Evolutionary conservation across 2,797 vertebrate genomes (phyloP).

Genomic region (Onychomys leucogaster): DNA sequence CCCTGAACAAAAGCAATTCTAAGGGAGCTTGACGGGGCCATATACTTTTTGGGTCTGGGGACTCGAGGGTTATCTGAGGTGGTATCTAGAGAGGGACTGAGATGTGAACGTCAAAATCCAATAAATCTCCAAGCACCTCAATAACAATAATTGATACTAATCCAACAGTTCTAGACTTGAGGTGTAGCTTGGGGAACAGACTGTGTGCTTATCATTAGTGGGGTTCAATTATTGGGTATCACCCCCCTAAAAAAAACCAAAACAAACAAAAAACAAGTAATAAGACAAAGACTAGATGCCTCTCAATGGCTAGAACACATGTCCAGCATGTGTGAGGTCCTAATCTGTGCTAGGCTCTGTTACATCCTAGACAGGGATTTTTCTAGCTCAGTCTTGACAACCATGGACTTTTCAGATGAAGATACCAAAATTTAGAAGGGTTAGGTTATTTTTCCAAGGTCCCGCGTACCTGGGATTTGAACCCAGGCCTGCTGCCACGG

Average conservation of each 20-base stretch:
- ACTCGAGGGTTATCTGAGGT: not conserved
- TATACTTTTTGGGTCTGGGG: not conserved
- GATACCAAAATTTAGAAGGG: not conserved
- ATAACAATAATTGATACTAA: not conserved
- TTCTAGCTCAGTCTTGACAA: not conserved
- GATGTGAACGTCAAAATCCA: not conserved
- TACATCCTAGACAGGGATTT: not conserved
- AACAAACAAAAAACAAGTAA: not conserved
- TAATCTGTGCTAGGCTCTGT: not conserved
- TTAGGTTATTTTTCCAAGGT: not conserved
- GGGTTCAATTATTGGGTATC: not conserved
- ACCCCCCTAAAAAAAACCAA: not conserved
- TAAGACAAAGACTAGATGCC: not conserved
- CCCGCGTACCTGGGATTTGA: constrained; percentile 19
- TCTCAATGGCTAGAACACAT: not conserved
- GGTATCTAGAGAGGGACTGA: not conserved
- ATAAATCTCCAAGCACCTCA: not conserved
- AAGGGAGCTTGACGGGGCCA: not conserved
- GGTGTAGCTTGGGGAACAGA: not conserved
- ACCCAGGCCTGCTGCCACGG: not conserved
- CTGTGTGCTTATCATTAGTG: not conserved
- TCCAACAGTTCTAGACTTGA: not conserved
- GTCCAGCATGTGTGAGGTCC: not conserved
- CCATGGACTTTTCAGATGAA: not conserved
- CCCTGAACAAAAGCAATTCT: not conserved